A percentile compares a stretch with the other conserved stretches of the same genome.
These are phyloP conservation scores for Cassiopea andromeda DNA, from an alignment of 30 jellyfish, hydroid and myxozoan species.

Conservation along the genomic window DNA sequence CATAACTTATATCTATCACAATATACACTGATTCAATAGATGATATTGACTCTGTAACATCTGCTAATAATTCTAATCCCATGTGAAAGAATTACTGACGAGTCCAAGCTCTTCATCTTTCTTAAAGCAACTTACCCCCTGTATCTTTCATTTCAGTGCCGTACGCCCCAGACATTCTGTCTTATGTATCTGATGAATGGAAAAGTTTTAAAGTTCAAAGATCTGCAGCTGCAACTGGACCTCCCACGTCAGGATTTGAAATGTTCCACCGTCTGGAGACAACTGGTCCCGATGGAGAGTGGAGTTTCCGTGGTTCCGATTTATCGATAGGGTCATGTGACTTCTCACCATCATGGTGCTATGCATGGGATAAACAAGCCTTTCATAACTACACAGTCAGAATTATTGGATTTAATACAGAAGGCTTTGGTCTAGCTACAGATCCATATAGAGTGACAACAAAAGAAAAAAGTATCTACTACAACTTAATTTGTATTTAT, in stretches of 20 bases:
- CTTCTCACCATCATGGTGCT: conserved; percentile 4
- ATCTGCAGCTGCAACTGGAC: conserved; percentile 19
- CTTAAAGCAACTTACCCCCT: no score
- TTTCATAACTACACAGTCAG: conserved; percentile 63
- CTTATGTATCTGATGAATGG: background rate
- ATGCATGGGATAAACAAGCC: conserved; percentile 1
- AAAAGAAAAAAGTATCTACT: conserved; percentile 8
- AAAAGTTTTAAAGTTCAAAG: conserved; percentile 1
- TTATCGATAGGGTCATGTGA: conserved; percentile 39
- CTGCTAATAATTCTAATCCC: no score
- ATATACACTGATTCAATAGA: no score
- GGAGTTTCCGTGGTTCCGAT: conserved; percentile 18
- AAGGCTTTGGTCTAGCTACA: conserved; percentile 51
- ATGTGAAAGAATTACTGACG: no score
- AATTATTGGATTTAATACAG: conserved; percentile 14
- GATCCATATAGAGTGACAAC: conserved; percentile 53
- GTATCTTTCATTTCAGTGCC: conserved; percentile 44
- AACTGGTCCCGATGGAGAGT: conserved; percentile 56
- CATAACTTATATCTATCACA: no score
- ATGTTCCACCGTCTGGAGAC: conserved; percentile 57
- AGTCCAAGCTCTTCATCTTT: no score
- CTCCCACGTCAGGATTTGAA: conserved; percentile 13
- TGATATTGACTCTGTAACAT: no score
- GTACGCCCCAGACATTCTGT: conserved; percentile 36
- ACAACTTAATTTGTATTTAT: background rate